Base-by-base conservation (phyloP, 2,888 invertebrate genomes). In the Euplexia lucipara region DNA sequence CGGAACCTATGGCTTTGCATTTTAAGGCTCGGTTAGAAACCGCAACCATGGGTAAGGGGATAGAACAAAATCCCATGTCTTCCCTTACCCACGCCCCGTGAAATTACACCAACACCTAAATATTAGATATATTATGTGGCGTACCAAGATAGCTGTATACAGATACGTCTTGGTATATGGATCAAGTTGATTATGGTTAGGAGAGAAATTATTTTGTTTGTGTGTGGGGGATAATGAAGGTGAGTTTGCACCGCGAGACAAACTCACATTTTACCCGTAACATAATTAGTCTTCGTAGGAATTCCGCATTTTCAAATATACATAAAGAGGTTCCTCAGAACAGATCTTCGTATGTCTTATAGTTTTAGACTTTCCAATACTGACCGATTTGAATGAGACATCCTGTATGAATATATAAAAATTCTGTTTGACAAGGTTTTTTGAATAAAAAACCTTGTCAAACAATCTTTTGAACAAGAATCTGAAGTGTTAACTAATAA, bases 21-120 rank as follows among this genome's bases (percentile, higher is more conserved):
- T 74, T 76, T 68, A 74, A 67, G 71, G 81, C 65, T 79, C 67
- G 65, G 67, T 60, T 53, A 16, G 20, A 42, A 57, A 75, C 73
- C 77, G 51, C 76, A 75, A 45, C 65, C 47, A 54, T 35, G 45
- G 35, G 52, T 48, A 39, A 42, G 41, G 41, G 62, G 18, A 51
- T 65, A 44, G 22, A 52, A 61, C 26, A 20, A 65, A 68, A 73
- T 58, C 67, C 81, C 68, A 70, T 71, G 48, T 65, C 30, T 41
- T 30, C 12, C 18, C 12, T 64, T 56, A 45, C 52, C 66, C n/a
- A 12, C 44, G 52, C 65, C 32, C 74, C 79, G 81, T 81, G 81
- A 81, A 81, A 81, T 81, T 79, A 77, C 62, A 73, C 54, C 51
- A 71, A 62, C 70, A 70, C 64, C 42, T 60, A 49, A 64, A 78